A percentile compares a stretch with the other conserved stretches of the same genome.
These are phyloP conservation scores for Vollenhovia emeryi DNA, from an alignment of 1,140 invertebrate species.

Conservation along the genomic window DNA sequence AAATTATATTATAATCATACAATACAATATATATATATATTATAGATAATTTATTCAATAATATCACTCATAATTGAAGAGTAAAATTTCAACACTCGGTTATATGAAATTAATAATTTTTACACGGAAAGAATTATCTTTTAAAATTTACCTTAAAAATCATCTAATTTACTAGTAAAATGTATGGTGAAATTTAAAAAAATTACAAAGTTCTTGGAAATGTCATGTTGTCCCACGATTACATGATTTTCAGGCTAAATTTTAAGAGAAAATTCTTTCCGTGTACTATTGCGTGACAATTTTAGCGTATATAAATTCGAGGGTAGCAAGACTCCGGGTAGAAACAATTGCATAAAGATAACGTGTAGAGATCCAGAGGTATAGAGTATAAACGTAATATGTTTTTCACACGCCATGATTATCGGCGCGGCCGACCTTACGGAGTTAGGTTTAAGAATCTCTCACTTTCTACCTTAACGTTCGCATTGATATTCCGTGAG, in stretches of 20 bases:
- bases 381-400: neutral
- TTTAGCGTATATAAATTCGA: neutral
- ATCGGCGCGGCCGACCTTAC: neutral
- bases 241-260: no score
- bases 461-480: constrained; percentile 27
- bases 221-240: no score
- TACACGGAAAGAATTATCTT: no score
- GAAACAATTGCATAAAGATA: neutral
- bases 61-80: neutral
- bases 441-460: constrained; percentile 40
- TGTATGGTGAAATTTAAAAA: no score
- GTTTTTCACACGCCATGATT: neutral
- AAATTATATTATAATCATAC: constrained; percentile 15
- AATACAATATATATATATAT: neutral
- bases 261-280: no score
- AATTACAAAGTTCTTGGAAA: no score
- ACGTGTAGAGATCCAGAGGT: neutral
- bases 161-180: no score
- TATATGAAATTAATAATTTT: neutral
- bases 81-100: neutral
- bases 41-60: constrained; percentile 8
- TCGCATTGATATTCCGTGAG: constrained; percentile 62
- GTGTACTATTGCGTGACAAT: neutral
- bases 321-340: neutral
- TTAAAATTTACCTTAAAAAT: no score